phyloP scores from a whole-genome alignment of 2,113 vertebrate species.

The Hydrolagus affinis region DNA sequence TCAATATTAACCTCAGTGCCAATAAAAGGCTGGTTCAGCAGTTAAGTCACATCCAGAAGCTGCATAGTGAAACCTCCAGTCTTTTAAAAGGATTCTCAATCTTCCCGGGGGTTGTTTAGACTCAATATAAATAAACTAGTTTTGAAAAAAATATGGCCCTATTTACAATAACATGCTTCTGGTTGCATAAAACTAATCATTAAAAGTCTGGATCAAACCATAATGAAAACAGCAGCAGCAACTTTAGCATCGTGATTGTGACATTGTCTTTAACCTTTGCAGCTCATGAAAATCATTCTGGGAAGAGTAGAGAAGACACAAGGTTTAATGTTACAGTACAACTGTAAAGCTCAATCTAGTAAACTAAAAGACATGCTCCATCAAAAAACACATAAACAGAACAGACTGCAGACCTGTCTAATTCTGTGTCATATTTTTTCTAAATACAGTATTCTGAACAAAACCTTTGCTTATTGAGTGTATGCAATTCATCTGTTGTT shows the following conservation, averaged over 20 bases:
- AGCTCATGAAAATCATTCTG: not conserved
- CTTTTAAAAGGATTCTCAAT: not conserved
- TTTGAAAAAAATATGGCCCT: not conserved
- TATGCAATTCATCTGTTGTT: not conserved
- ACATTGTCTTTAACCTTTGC: not conserved
- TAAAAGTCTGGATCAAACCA: not conserved
- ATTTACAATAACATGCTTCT: not conserved
- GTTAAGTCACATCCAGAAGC: not conserved
- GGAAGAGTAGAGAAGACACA: not conserved
- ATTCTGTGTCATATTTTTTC: not conserved
- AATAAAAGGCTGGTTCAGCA: not conserved
- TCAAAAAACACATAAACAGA: not conserved
- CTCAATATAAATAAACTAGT: constrained; percentile 8
- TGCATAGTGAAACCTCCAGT: too few species aligned
- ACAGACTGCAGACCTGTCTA: not conserved
- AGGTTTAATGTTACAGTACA: not conserved
- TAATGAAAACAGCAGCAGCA: constrained; percentile 1
- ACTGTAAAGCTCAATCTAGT: not conserved
- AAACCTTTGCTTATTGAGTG: not conserved
- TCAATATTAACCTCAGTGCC: constrained; percentile 7
- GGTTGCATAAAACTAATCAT: not conserved
- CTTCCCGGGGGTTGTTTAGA: not conserved
- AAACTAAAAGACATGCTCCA: not conserved
- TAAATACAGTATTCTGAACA: too few species aligned
- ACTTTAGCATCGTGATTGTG: not conserved